phyloP scores from a whole-genome alignment of 2,113 vertebrate species.

The Tricholaema leucomelas region DNA sequence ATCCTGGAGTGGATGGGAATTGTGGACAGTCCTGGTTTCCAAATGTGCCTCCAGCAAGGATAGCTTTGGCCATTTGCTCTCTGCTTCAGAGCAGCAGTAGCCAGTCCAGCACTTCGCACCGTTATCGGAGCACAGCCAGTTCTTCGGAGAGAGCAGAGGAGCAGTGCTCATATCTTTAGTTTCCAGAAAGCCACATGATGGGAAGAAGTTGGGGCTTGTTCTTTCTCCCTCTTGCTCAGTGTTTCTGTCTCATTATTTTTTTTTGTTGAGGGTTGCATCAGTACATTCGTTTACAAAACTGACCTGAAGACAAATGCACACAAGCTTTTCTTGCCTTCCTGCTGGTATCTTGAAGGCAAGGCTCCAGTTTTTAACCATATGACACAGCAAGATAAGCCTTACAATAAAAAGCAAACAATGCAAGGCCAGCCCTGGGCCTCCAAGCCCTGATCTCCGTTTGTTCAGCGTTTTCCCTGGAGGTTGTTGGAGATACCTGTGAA shows the following conservation, averaged over 20 bases:
- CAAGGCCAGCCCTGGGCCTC: neutral
- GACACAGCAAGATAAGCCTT: conserved; percentile 69
- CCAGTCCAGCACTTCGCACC: neutral
- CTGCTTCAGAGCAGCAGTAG: neutral
- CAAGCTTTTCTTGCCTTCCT: conserved; percentile 31
- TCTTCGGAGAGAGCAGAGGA: neutral
- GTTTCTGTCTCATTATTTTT: neutral
- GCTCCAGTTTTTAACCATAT: conserved; percentile 61
- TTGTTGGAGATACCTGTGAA: conserved; percentile 13
- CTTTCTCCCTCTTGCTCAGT: neutral
- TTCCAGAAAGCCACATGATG: neutral
- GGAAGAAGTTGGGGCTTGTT: neutral
- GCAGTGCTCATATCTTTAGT: neutral
- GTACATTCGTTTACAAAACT: conserved; percentile 43
- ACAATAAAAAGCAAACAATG: conserved; percentile 64
- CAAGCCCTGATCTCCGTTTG: conserved; percentile 45
- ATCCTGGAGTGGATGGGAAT: neutral
- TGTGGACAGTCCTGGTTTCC: neutral
- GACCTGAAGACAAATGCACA: conserved; percentile 29
- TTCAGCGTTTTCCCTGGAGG: conserved; percentile 48
- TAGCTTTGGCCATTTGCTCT: neutral
- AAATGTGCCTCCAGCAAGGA: neutral
- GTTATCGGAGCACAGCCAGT: neutral
- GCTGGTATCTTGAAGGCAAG: conserved; percentile 48
- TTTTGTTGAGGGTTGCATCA: neutral